A percentile compares a stretch with the other conserved stretches of the same genome.
Evolutionary conservation across 1,140 invertebrate species (phyloP).

Genomic region (Lanistes nyassanus): DNA sequence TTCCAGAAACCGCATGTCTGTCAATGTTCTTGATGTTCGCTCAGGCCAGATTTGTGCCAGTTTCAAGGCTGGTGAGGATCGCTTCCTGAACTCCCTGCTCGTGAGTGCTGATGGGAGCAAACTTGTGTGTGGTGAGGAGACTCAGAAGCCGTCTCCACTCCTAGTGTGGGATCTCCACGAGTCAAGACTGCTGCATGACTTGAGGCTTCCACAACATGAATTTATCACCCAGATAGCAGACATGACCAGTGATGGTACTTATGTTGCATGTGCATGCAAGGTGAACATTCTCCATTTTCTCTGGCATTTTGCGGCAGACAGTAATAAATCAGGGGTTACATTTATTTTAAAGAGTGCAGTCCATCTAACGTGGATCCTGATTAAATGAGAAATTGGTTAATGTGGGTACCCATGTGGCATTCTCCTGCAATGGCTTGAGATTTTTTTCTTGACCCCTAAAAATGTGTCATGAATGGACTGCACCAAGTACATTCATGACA

Average conservation of each 20-base stretch:
- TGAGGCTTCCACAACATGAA: constrained; percentile 88
- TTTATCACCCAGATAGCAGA: constrained; percentile 85
- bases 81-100: constrained; percentile 87
- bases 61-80: constrained; percentile 80
- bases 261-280: constrained; percentile 73
- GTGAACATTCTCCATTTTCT: constrained; percentile 50
- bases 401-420: too few species aligned
- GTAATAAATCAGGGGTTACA: too few species aligned
- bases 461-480: too few species aligned
- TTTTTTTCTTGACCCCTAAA: too few species aligned
- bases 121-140: constrained; percentile 89
- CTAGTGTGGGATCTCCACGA: constrained; percentile 88
- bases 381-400: too few species aligned
- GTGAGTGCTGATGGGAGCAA: constrained; percentile 88
- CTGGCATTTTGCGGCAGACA: too few species aligned
- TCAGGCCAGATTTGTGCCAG: constrained; percentile 64
- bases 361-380: too few species aligned
- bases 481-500: too few species aligned
- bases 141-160: constrained; percentile 88
- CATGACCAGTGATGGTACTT: constrained; percentile 85
- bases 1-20: constrained; percentile 88
- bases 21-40: constrained; percentile 82
- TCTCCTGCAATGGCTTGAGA: too few species aligned
- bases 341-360: too few species aligned
- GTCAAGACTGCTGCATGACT: constrained; percentile 84